These are phyloP conservation scores for Zaprionus gabonicus DNA, from an alignment of 1,140 invertebrate genomes.

Conservation along the genomic window DNA sequence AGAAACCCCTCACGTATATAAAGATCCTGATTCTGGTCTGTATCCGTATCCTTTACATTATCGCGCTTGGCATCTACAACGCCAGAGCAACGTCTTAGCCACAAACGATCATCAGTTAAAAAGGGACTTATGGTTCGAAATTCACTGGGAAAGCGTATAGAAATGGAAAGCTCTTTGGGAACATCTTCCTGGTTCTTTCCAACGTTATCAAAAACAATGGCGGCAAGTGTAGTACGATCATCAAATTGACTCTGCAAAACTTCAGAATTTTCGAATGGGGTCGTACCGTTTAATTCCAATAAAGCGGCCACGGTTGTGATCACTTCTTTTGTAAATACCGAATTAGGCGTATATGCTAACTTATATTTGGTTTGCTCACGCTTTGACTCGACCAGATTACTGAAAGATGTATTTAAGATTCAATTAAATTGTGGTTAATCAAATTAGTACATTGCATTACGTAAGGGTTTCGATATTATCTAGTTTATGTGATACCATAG, in stretches of 20 bases:
- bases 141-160: constrained; percentile 68
- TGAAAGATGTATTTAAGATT: background rate
- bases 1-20: constrained; percentile 72
- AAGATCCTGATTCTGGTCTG: constrained; percentile 50
- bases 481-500: constrained; percentile 48
- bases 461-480: constrained; percentile 52
- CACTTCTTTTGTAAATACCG: constrained; percentile 25
- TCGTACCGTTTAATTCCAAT: constrained; percentile 50
- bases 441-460: constrained; percentile 28
- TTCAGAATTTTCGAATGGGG: background rate
- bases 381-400: constrained; percentile 50
- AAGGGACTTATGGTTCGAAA: constrained; percentile 61
- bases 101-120: constrained; percentile 64
- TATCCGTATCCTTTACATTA: constrained; percentile 27
- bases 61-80: constrained; percentile 46
- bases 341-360: constrained; percentile 48
- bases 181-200: background rate
- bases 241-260: constrained; percentile 60
- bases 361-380: constrained; percentile 57
- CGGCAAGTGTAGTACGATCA: constrained; percentile 62
- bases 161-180: constrained; percentile 41
- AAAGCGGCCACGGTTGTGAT: constrained; percentile 20
- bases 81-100: constrained; percentile 70
- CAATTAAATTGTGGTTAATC: background rate
- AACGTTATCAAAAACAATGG: constrained; percentile 25